phyloP scores from a whole-genome alignment of 1,140 invertebrate species.

The Coenobita brevimanus region DNA sequence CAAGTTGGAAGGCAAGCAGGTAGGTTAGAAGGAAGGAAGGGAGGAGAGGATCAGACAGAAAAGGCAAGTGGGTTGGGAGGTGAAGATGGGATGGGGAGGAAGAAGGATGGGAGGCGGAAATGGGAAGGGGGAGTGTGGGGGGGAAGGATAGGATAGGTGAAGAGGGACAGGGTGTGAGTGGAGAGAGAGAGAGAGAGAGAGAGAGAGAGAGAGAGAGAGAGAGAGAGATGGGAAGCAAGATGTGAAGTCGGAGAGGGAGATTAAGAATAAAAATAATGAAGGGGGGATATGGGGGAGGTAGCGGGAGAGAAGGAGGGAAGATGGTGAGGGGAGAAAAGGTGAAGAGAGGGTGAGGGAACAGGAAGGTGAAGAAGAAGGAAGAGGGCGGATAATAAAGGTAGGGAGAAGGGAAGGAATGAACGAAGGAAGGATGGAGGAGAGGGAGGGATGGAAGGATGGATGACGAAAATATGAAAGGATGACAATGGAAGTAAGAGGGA shows the following conservation, averaged over 20 bases:
- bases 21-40: not conserved
- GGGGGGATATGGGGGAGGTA: too few species aligned
- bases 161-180: not conserved
- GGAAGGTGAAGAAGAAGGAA: not conserved
- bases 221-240: not conserved
- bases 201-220: not conserved
- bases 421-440: too few species aligned
- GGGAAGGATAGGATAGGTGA: not conserved
- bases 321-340: not conserved
- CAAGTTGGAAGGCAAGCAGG: too few species aligned
- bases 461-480: too few species aligned
- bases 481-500: too few species aligned
- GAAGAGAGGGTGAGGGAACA: not conserved
- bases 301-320: too few species aligned
- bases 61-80: not conserved
- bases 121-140: not conserved
- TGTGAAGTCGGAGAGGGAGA: not conserved
- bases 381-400: not conserved
- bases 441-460: too few species aligned
- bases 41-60: not conserved
- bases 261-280: not conserved
- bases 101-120: not conserved
- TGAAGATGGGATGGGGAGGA: not conserved
- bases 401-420: not conserved
- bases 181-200: not conserved